Evolutionary conservation across 1,140 invertebrate species (phyloP), one percentile per base, ranked within the genome.

Genomic region (Bombus polaris): DNA sequence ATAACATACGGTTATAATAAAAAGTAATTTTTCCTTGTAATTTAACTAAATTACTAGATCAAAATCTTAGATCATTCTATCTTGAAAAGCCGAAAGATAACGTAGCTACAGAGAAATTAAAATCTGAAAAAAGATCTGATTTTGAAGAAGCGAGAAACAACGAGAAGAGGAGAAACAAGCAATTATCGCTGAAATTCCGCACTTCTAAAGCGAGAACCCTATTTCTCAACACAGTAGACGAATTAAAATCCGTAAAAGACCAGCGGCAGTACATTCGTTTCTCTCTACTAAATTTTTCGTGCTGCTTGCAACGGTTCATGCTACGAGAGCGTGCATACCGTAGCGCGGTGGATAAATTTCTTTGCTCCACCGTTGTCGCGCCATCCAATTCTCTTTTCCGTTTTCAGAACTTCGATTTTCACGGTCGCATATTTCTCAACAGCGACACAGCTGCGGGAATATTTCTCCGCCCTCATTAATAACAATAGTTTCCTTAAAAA

Each of bases 401-500:
- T 76, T 59, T 9, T 13, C 35, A 13, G 25, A n/a, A 25, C 12
- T 68, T 68, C 77, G 77, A 68, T 79, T 47, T 79, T 79, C 62
- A 35, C 25, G 39, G 22, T 5, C 9, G 28, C 3, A 6, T 47
- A 35, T 79, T 68, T 68, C 6, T 28, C 42, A 15, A 28, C 76
- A 13, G 5, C 39, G 12, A 42, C 76, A 15, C 37, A 37, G 18
- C 35, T 25, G 3, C 18, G 12, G 57, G 18, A 22, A 18, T 15
- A 35, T 39, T 9, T 13, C 53, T 12, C 39, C 6, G 35, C 12
- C 44, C 44, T 70, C 81, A 12, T 83, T 77, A 83, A 83, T 80
- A 78, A 84, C 76, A 79, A 72, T 47, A 53, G 68, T 47, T 47
- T 22, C 75, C 53, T 84, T 79, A 71, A 72, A 84, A 84, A 84